A percentile compares a stretch with the other conserved stretches of the same genome.
phyloP scores from a whole-genome alignment of 2,797 vertebrate genomes.

The Tragopan temminckii region DNA sequence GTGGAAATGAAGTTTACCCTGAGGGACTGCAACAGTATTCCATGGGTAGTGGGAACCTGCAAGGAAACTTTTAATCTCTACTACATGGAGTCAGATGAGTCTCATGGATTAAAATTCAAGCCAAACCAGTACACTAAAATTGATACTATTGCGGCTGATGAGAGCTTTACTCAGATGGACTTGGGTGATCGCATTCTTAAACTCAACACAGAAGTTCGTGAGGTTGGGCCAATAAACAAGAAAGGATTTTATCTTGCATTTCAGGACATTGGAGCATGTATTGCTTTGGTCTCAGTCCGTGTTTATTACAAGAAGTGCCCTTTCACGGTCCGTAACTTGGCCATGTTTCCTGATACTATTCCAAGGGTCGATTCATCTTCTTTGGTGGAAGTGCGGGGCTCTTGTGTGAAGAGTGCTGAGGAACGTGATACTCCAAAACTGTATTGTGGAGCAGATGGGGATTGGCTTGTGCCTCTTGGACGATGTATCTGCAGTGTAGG shows the following conservation, averaged over 20 bases:
- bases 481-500: conserved; percentile 92
- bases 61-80: conserved; percentile 97
- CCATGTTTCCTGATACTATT: conserved; percentile 94
- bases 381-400: conserved; percentile 94
- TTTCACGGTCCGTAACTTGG: conserved; percentile 92
- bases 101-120: conserved; percentile 91
- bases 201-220: conserved; percentile 95
- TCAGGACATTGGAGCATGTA: conserved; percentile 96
- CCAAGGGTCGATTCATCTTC: conserved; percentile 95
- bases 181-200: conserved; percentile 96
- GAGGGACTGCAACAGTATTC: conserved; percentile 96
- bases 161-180: conserved; percentile 98
- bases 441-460: conserved; percentile 95
- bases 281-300: conserved; percentile 93
- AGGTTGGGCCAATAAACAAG: conserved; percentile 91
- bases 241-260: conserved; percentile 96
- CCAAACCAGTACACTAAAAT: conserved; percentile 92
- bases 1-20: conserved; percentile 96
- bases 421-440: conserved; percentile 94
- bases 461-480: conserved; percentile 95
- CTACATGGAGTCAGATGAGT: conserved; percentile 93
- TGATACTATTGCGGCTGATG: conserved; percentile 95
- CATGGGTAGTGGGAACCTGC: conserved; percentile 95
- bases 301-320: conserved; percentile 98
- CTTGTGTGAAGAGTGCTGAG: conserved; percentile 93